These are phyloP conservation scores for Callosobruchus maculatus DNA, from an alignment of 2,888 invertebrate species.

Conservation along the genomic window DNA sequence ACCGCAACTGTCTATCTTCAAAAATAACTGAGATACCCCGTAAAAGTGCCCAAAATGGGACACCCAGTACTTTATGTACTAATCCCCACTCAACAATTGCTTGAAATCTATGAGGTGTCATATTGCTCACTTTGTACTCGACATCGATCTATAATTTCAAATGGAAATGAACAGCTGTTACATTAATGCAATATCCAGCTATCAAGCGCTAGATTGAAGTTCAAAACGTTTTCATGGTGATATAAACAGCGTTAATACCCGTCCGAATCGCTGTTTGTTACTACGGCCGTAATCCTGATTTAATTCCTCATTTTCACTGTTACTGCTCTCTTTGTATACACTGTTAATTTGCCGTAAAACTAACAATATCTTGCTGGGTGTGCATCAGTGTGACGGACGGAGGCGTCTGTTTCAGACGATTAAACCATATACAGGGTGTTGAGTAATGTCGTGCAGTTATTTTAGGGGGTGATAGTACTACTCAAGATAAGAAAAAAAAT, in stretches of 20 bases:
- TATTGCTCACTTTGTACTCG: background rate
- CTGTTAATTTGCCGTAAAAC: background rate
- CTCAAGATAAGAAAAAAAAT: no score
- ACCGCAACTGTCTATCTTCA: no score
- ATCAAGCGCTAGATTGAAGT: background rate
- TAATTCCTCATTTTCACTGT: background rate
- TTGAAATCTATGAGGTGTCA: background rate
- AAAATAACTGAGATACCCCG: no score
- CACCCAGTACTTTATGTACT: no score
- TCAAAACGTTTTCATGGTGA: background rate
- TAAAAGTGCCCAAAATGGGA: no score
- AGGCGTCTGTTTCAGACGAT: no score
- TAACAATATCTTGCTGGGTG: background rate
- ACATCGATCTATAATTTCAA: background rate
- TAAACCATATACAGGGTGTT: no score
- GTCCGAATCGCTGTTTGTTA: background rate
- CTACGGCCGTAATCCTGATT: background rate
- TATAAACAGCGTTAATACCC: background rate
- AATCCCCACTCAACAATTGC: no score
- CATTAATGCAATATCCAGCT: background rate
- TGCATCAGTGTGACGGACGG: background rate
- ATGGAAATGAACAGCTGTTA: background rate
- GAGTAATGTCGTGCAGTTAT: no score
- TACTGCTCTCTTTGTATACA: background rate
- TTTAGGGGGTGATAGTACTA: no score